Percentiles rank a stretch among this genome's conserved stretches.
Conservation (phyloP, 2,113 vertebrate genomes). For the Ailurus styani region DNA sequence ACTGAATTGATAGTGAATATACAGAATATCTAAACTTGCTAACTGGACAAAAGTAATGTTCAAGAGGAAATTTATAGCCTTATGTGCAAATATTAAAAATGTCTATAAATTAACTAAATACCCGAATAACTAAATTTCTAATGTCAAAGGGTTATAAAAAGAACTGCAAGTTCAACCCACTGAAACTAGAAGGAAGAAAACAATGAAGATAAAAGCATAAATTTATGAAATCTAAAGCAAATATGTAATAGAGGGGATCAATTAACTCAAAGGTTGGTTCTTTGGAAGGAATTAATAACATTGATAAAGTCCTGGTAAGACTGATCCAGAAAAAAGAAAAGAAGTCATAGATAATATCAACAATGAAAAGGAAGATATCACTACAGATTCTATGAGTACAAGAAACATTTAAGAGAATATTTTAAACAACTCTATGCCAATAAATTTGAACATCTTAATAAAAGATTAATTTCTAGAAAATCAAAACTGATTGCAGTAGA, state of each 20-base stretch:
- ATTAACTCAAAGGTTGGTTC: neutral
- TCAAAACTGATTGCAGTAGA: neutral
- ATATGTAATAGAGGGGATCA: neutral
- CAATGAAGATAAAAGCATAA: neutral
- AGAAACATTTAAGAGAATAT: neutral
- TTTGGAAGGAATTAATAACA: neutral
- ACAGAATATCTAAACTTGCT: neutral
- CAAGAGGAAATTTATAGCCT: neutral
- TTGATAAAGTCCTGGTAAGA: neutral
- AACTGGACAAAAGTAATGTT: neutral
- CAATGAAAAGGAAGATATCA: neutral
- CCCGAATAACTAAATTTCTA: neutral
- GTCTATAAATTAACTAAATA: neutral
- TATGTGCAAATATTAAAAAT: neutral
- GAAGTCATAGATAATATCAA: neutral
- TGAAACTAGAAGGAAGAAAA: neutral
- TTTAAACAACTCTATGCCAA: neutral
- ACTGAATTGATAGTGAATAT: neutral
- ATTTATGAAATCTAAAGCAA: neutral
- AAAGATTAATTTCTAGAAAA: neutral
- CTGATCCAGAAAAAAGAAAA: neutral
- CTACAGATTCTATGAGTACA: neutral
- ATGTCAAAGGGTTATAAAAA: neutral
- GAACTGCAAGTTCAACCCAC: neutral
- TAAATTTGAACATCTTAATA: neutral